phyloP scores from a whole-genome alignment of 2,888 invertebrate species.

The Parnassius orleans region DNA sequence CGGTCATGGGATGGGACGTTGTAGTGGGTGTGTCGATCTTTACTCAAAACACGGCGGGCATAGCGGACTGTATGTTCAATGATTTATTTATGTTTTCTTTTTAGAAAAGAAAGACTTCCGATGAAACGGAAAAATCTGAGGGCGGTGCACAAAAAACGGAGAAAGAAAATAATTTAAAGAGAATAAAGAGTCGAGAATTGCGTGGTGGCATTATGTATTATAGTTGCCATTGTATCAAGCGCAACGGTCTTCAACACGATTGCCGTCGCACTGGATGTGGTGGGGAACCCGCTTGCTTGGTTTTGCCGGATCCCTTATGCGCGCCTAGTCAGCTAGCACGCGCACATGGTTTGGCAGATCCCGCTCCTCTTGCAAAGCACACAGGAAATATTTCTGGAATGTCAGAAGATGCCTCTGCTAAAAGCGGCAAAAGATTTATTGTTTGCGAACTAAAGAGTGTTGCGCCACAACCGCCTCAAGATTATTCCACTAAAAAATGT shows the following conservation, averaged over 20 bases:
- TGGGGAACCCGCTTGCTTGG: constrained; percentile 75
- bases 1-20: too few relatives aligned
- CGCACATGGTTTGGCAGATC: constrained; percentile 67
- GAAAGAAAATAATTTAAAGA: constrained; percentile 69
- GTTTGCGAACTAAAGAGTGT: constrained; percentile 72
- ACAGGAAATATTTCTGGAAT: constrained; percentile 43
- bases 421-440: constrained; percentile 64
- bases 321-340: constrained; percentile 76
- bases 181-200: constrained; percentile 76
- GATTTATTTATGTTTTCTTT: constrained; percentile 30
- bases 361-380: constrained; percentile 58
- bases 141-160: constrained; percentile 63
- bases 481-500: constrained; percentile 54
- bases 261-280: constrained; percentile 79
- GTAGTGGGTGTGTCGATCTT: too few relatives aligned
- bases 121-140: constrained; percentile 48
- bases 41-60: constrained; percentile 57
- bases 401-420: constrained; percentile 37
- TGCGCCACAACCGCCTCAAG: constrained; percentile 46
- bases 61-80: constrained; percentile 28
- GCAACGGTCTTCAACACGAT: constrained; percentile 82
- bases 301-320: constrained; percentile 78
- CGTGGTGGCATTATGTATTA: constrained; percentile 78
- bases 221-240: constrained; percentile 81
- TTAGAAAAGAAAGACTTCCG: constrained; percentile 54